Base-by-base conservation (phyloP, 2,113 vertebrate genomes). In the Malurus melanocephalus region DNA sequence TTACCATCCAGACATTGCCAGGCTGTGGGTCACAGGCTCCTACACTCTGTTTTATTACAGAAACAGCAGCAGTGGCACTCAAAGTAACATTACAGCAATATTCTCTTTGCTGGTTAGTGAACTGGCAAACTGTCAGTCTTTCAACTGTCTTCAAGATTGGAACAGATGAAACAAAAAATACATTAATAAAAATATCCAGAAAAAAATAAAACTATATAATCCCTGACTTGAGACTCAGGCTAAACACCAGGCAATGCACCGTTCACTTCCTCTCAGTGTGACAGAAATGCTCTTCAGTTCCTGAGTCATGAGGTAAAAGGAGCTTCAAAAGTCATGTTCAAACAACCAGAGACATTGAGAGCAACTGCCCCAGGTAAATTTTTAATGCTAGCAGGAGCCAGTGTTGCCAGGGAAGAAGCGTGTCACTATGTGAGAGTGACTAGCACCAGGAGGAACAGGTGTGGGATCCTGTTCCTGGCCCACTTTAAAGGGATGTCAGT, bases 361-460 rank as follows among this genome's bases (percentile, higher is more conserved):
- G 65, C 69, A 94, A 94, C n/a, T 81, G 88, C 79, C 93, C 85
- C 72, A 46, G 90, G 80, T 94, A 93, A 90, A 86, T 90, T 86
- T 91, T 56, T 88, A 62, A 88, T 89, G 92, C 77, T 78, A 77
- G 68, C 88, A 90, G 74, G 57, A 90, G 65, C 16, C 83, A 55
- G 6, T 30, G 69, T 3, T 90, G 80, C 73, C 86, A 86, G 73
- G 57, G 48, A 91, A 79, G 90, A 52, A 88, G 68, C 27, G 6
- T 88, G 80, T 90, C 86, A 71, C 65, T 48, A 0, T 33, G 32
- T 18, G 73, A 87, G 66, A 82, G 59, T 10, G 35, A 74, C 77
- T 64, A 77, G 61, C 73, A 88, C 74, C 0, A 0, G 69, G 32
- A 90, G 65, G 85, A 51, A 78, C 77, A 93, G 73, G 69, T 88